Percentiles rank a stretch among this genome's conserved stretches.
Conservation (phyloP, 2,888 invertebrate species). For the Tetragnatha montana region DNA sequence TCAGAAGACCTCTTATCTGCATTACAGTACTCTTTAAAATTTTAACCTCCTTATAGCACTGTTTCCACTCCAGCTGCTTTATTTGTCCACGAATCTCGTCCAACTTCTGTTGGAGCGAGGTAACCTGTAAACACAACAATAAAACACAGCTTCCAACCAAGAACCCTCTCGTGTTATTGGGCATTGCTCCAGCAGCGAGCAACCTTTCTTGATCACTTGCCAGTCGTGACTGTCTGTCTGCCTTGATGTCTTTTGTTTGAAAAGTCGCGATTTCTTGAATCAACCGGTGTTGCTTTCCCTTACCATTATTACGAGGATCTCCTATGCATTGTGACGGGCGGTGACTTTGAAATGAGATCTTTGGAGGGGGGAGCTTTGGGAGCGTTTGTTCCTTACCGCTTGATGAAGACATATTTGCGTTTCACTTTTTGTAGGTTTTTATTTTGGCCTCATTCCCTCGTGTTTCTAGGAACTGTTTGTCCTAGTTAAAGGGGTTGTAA, state of each 20-base stretch:
- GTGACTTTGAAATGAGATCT: conserved; percentile 21
- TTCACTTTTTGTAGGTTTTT: not conserved
- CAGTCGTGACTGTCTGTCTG: conserved; percentile 34
- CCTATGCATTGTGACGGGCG: conserved; percentile 14
- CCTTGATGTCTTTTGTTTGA: conserved; percentile 12
- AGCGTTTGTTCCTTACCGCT: not conserved
- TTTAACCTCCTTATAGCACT: not conserved
- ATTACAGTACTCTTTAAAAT: not conserved
- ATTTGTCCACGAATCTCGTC: not conserved
- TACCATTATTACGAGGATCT: not conserved
- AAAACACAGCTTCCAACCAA: conserved; percentile 1
- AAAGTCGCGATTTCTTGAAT: conserved; percentile 18
- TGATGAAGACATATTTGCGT: not conserved
- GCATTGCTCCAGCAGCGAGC: not conserved
- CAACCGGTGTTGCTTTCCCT: conserved; percentile 7
- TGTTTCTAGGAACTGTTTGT: not conserved
- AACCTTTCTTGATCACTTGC: conserved; percentile 17
- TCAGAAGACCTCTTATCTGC: not conserved
- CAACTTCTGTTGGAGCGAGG: not conserved
- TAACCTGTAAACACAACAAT: not conserved
- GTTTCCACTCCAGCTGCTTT: not conserved
- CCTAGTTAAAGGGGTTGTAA: not conserved
- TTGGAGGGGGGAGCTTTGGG: not conserved
- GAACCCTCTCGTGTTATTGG: not conserved
- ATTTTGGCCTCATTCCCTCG: conserved; percentile 14